Evolutionary conservation across 2,113 vertebrate genomes (phyloP).

Genomic region (Arvicanthis niloticus): DNA sequence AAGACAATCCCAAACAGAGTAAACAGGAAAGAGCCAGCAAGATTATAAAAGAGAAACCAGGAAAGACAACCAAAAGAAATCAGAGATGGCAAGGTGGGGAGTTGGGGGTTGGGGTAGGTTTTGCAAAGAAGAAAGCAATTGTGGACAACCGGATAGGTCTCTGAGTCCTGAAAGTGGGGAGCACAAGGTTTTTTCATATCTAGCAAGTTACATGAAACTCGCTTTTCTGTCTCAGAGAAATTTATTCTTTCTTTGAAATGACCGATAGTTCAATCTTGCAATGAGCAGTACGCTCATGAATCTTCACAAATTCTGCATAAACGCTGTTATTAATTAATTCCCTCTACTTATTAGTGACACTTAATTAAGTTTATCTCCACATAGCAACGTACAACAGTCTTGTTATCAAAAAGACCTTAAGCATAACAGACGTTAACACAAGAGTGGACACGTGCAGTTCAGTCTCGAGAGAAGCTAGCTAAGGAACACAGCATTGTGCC

Average conservation of each 20-base stretch:
- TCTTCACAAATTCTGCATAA: slow-evolving; percentile 62
- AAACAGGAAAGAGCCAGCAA: slow-evolving; percentile 87
- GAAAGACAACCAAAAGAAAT: slow-evolving; percentile 79
- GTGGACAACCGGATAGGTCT: slow-evolving; percentile 32
- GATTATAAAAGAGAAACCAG: slow-evolving; percentile 85
- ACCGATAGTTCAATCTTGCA: slow-evolving; percentile 74
- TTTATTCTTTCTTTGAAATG: slow-evolving; percentile 65
- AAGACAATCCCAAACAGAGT: slow-evolving; percentile 84
- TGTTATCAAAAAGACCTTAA: slow-evolving; percentile 64
- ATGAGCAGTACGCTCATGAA: slow-evolving; percentile 77
- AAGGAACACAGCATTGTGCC: neutral
- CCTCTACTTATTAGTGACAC: slow-evolving; percentile 77
- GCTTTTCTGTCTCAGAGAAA: slow-evolving; percentile 78
- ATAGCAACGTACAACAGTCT: slow-evolving; percentile 68
- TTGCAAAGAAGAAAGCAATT: slow-evolving; percentile 59
- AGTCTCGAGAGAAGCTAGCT: slow-evolving; percentile 71
- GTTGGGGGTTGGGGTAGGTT: slow-evolving; percentile 45
- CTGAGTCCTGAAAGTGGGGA: slow-evolving; percentile 45
- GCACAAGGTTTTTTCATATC: slow-evolving; percentile 43
- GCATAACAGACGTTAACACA: slow-evolving; percentile 29
- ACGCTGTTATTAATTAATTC: neutral
- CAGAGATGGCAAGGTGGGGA: slow-evolving; percentile 77
- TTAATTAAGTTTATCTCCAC: slow-evolving; percentile 55
- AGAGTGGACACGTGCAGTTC: slow-evolving; percentile 32
- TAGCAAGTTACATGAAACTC: slow-evolving; percentile 82